Evolutionary conservation across 2,113 vertebrate genomes (phyloP), one percentile per base, ranked within the genome.

Genomic region (Microcebus lehilahytsara): DNA sequence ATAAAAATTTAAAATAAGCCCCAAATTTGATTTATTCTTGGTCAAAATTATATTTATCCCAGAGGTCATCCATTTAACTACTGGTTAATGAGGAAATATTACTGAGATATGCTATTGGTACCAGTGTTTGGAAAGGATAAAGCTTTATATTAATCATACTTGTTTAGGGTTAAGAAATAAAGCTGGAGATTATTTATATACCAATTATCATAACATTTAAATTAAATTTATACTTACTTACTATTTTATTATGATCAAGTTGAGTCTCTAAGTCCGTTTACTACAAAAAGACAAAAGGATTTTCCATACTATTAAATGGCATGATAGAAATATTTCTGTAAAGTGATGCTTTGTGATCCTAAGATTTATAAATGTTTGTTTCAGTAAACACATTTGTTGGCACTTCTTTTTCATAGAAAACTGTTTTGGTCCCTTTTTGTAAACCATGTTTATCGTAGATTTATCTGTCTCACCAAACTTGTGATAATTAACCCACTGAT

Each of bases 301-400:
- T 87, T 85, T 22, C 5, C 53, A 62, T 46, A 77, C 40, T 66
- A 81, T 69, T 69, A 71, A 91, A 23, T 88, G 19, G 16, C 9
- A 62, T 62, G 5, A 69, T 69, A 74, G 25, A 91, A 96, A 51
- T 85, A 89, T 49, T 89, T 60, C 64, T 37, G 77, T 75, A 56
- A 95, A 85, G 62, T 56, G 12, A 60, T 60, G 12, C 67, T 40
- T 64, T 67, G 32, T 92, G 42, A 79, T 46, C 10, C 56, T 81
- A 37, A 85, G 66, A 85, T 95, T 89, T 92, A 77, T 40, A 75
- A 96, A 89, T 25, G 4, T 40, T 92, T 89, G 3, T 56, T 89
- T 77, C 75, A 95, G 83, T 53, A 90, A 94, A 14, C 53, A 27
- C 20, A 95, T 72, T 58, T 83, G 13, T 71, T 77, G 66, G 25